Evolutionary conservation across 2,113 vertebrate species (phyloP), one percentile per base, ranked within the genome.

Genomic region (Vidua chalybeata): DNA sequence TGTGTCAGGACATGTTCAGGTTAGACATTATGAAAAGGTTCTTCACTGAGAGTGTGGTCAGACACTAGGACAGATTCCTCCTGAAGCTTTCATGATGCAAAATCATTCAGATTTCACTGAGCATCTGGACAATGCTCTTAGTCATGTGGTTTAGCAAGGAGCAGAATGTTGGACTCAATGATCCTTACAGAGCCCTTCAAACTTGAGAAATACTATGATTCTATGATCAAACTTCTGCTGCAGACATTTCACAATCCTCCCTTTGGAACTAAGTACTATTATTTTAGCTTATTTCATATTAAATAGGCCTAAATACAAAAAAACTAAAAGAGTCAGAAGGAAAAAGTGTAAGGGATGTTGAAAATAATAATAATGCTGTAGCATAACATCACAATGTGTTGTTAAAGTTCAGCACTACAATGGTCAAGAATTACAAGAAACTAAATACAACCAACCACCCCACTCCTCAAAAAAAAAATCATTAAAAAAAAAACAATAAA

Each of bases 391-490:
- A 45, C 7, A 51, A 39, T 28, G 13, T 37, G 22, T 33, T 1
- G 0, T 56, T 56, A 33, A 37, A 58, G 27, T 52, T 52, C 27
- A 52, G 52, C 14, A 28, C 28, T 28, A 59, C 43, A 45, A n/a
- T n/a, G 13, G 9, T 39, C 27, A 82, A 68, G 37, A 89, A 74
- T 17, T 52, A 20, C 23, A 59, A 52, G 48, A 74, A 28, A 46
- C 7, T 5, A 51, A 72, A 73, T 19, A 43, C 2, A 31, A 66
- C 15, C 52, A 73, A 37, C 8, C 7, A 30, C 4, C 3, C 16
- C 8, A 12, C 5, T 4, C 3, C 3, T 6, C 30, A 1, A 7
- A 4, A 35, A 43, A 49, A 49, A 43, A 7, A 7, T 37, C 1
- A 46, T 31, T 9, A 12, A 33, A 31, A 46, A 31, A 46, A 30